Evolutionary conservation across 2,113 vertebrate species (phyloP).

Genomic region (Phodopus roborovskii): DNA sequence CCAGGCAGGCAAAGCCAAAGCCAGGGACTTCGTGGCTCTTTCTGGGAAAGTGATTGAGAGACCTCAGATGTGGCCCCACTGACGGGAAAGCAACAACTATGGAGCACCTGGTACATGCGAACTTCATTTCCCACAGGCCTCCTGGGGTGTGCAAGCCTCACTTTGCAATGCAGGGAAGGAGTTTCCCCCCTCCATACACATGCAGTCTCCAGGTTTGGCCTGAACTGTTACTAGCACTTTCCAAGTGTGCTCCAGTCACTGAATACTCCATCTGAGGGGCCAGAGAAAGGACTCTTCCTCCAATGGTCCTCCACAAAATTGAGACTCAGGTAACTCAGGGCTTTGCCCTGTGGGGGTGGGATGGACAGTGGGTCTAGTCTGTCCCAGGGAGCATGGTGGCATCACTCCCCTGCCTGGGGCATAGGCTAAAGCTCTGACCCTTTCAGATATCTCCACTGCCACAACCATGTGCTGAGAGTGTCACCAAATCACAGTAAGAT

Average conservation of each 20-base stretch:
- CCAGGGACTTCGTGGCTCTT: fast-evolving
- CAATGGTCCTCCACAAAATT: neutral
- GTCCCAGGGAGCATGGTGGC: neutral
- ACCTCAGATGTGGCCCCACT: fast-evolving
- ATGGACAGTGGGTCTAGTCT: neutral
- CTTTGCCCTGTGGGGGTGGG: neutral
- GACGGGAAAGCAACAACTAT: neutral
- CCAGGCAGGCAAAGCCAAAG: neutral
- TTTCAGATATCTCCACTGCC: neutral
- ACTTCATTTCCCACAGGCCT: too few relatives aligned
- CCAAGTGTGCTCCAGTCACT: neutral
- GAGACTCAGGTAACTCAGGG: neutral
- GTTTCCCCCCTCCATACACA: neutral
- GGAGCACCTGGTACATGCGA: neutral
- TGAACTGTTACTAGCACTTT: too few relatives aligned
- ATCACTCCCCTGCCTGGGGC: neutral
- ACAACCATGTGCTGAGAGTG: fast-evolving
- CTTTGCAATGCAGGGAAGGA: neutral
- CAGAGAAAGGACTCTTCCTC: fast-evolving
- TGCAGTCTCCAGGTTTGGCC: neutral
- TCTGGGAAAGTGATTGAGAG: neutral
- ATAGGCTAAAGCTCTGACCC: fast-evolving
- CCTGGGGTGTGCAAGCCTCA: neutral
- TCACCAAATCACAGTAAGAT: neutral
- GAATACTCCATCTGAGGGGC: fast-evolving